Base-by-base conservation (phyloP, 1,140 invertebrate genomes). In the Agrypnia vestita region DNA sequence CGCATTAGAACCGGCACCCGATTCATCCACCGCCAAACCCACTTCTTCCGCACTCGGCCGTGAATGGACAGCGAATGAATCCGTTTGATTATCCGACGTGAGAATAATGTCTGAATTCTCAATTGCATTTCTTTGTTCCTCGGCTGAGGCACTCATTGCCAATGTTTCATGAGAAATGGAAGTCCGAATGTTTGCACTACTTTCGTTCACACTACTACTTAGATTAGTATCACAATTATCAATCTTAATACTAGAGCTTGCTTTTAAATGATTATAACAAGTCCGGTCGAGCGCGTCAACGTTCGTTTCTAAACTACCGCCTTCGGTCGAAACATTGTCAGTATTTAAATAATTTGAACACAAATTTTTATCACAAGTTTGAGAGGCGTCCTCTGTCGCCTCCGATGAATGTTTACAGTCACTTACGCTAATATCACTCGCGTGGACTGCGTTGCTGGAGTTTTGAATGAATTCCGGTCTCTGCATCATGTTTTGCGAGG, bases 401-500 rank as follows among this genome's bases (percentile, higher is more conserved):
- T 75, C 43, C 13, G 49, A 21, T 56, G 15, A 71, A 71, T 79
- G 59, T 73, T 21, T 73, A n/a, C 71, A 56, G 53, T 82, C 51
- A 77, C 46, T 82, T 51, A 77, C 9, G 75, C 81, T 82, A 82
- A 82, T 82, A 83, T 83, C 81, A 83, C 81, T 80, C 56, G 10
- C 43, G 46, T 80, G 67, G 55, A 59, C 75, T 49, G 74, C 44
- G 17, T 21, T 25, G 35, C 15, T 17, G n/a, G 55, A 15, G 17
- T 10, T 72, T 84, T 19, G 83, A 71, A 84, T 84, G 82, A 89
- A 82, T 81, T 85, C 87, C 84, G 85, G 85, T 80, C 86, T 83
- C 78, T 85, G 84, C 83, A 84, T 85, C 64, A 86, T 84, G 73
- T 86, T 84, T 67, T 84, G 81, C 17, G 89, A 90, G 3, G 87